Conservation (phyloP, 2,113 vertebrate species). For the Cacatua alba region DNA sequence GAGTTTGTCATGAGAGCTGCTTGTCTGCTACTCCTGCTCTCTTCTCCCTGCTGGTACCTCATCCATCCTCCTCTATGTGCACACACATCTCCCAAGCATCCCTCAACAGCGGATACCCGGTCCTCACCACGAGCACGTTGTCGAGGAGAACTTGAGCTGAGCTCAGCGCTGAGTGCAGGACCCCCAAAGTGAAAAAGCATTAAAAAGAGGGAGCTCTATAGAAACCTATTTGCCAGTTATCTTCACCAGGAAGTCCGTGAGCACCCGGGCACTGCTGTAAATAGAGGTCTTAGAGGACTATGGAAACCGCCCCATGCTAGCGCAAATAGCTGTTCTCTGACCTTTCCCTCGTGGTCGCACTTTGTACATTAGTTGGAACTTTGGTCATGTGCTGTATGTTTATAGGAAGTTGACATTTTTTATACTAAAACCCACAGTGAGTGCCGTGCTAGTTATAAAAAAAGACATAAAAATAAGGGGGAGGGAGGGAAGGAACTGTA, state of each 20-base stretch:
- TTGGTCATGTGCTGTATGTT: conserved; percentile 85
- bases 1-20: background rate
- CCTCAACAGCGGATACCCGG: background rate
- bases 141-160: background rate
- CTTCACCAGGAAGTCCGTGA: background rate
- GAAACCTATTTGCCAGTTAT: background rate
- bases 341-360: conserved; percentile 66
- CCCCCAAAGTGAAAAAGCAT: background rate
- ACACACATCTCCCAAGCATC: background rate
- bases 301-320: conserved; percentile 63
- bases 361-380: conserved; percentile 84
- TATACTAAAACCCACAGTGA: conserved; percentile 80
- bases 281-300: conserved; percentile 73
- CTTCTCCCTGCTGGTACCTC: background rate
- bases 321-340: conserved; percentile 75
- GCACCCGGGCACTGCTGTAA: conserved; percentile 70
- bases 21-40: background rate
- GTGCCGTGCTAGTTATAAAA: conserved; percentile 73
- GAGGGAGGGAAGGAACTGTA: conserved; percentile 73
- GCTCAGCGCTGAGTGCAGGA: background rate
- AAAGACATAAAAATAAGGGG: background rate
- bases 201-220: background rate
- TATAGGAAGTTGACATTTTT: conserved; percentile 81
- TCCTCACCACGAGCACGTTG: fast-evolving
- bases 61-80: background rate